Base-by-base conservation (phyloP, 2,113 vertebrate species). In the Mesocricetus auratus region DNA sequence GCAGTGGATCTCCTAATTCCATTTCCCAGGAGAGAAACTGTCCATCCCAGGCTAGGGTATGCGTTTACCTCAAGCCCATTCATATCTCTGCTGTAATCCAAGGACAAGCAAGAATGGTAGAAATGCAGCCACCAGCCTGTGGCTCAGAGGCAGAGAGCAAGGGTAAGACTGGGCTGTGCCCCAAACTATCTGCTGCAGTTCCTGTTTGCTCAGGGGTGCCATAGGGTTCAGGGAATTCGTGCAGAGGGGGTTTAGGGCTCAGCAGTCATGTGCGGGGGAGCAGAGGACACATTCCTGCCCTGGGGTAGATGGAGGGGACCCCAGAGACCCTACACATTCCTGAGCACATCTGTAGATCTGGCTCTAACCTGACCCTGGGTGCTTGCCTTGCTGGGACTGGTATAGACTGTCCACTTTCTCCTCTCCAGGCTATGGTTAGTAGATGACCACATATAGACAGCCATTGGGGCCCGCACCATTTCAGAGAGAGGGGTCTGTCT, bases 151-250 rank as follows among this genome's bases (percentile, higher is more conserved):
- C 64, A 22, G 71, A 42, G 56, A 89, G n/a, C 50, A 21, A 12
- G 8, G 42, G 10, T 11, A 45, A 17, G 29, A 16, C 69, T 42
- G 31, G n/a, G 42, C 2, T 12, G 36, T 24, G 47, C 87, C 85
- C 2, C 2, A 53, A 42, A 36, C 16, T 13, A 0, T 5, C 21
- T 0, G 45, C 56, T 22, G 19, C 22, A 1, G 42, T 0, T 2
- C 0, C 2, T 8, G 2, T 31, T 4, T 22, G 53, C 39, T 0
- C 8, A 10, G 16, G 11, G 13, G 3, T 16, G 9, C 39, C 2
- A 2, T 2, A 19, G 73, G 39, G 13, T 10, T 15, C 31, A 2
- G 68, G 36, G 24, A 0, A 0, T 4, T 45, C 15, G 2, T 9
- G 5, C 15, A 13, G 21, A 1, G 42, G 64, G 42, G 47, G 24